phyloP scores from a whole-genome alignment of 2,797 vertebrate genomes.

The Macropus fuliginosus region DNA sequence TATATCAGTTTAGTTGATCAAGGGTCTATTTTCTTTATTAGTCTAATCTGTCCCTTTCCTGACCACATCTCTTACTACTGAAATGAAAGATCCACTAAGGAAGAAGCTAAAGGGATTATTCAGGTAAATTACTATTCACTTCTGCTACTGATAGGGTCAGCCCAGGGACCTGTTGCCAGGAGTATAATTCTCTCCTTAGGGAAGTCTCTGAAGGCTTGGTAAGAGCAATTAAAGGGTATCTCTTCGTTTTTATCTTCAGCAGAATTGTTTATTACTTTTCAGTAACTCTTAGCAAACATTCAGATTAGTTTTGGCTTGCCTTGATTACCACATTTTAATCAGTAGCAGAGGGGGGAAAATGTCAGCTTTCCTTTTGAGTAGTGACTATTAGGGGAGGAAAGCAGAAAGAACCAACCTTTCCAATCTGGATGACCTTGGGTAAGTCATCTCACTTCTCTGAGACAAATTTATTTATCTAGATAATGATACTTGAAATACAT shows the following conservation, averaged over 20 bases:
- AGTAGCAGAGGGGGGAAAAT: background rate
- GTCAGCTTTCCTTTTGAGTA: slow-evolving; percentile 12
- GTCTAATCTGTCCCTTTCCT: slow-evolving; percentile 23
- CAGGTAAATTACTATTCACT: slow-evolving; percentile 41
- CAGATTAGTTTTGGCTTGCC: slow-evolving; percentile 39
- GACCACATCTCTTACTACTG: slow-evolving; percentile 26
- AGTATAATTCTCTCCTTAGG: background rate
- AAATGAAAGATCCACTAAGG: slow-evolving; percentile 22
- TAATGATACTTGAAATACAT: background rate
- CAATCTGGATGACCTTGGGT: background rate
- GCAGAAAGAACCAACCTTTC: background rate
- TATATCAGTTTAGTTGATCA: background rate
- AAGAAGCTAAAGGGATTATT: slow-evolving; percentile 20
- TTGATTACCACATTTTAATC: slow-evolving; percentile 11
- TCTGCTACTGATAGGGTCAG: slow-evolving; percentile 28
- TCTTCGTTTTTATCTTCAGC: slow-evolving; percentile 42
- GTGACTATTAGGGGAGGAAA: background rate
- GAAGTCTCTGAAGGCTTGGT: slow-evolving; percentile 40
- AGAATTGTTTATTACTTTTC: slow-evolving; percentile 35
- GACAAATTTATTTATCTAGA: background rate
- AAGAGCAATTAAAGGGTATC: slow-evolving; percentile 57
- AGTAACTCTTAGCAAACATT: slow-evolving; percentile 52
- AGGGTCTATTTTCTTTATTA: slow-evolving; percentile 34
- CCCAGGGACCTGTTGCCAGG: slow-evolving; percentile 23
- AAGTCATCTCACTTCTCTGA: background rate